A percentile compares a stretch with the other conserved stretches of the same genome.
Evolutionary conservation across 2,113 vertebrate species (phyloP).

Genomic region (Phyllostomus discolor): DNA sequence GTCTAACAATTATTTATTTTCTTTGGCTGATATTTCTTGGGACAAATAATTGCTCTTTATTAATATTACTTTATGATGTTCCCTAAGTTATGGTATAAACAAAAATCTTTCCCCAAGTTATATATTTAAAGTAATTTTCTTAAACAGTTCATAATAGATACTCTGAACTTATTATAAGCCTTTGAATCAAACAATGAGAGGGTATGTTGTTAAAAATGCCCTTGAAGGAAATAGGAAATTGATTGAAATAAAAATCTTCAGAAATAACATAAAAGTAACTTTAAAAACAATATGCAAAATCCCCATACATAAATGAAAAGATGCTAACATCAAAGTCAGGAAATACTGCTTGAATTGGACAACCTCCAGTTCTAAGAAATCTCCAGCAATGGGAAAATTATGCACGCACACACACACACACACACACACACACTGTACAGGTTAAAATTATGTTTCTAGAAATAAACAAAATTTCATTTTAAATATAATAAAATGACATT

Average conservation of each 20-base stretch:
- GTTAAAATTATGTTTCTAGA: not conserved
- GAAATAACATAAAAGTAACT: not conserved
- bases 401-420: not conserved
- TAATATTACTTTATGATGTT: not conserved
- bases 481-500: not conserved
- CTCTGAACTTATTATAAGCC: not conserved
- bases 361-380: not conserved
- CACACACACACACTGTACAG: not conserved
- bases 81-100: not conserved
- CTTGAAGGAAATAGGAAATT: not conserved
- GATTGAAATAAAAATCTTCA: not conserved
- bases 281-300: not conserved
- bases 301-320: not conserved
- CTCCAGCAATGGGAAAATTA: not conserved
- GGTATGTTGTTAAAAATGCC: not conserved
- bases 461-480: not conserved
- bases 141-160: not conserved
- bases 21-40: not conserved
- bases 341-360: not conserved
- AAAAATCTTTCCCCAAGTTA: not conserved
- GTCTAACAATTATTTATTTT: not conserved
- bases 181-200: not conserved
- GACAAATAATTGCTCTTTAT: not conserved
- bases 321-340: not conserved
- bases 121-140: not conserved